phyloP scores from a whole-genome alignment of 2,113 vertebrate genomes.

The Nannospalax galili region DNA sequence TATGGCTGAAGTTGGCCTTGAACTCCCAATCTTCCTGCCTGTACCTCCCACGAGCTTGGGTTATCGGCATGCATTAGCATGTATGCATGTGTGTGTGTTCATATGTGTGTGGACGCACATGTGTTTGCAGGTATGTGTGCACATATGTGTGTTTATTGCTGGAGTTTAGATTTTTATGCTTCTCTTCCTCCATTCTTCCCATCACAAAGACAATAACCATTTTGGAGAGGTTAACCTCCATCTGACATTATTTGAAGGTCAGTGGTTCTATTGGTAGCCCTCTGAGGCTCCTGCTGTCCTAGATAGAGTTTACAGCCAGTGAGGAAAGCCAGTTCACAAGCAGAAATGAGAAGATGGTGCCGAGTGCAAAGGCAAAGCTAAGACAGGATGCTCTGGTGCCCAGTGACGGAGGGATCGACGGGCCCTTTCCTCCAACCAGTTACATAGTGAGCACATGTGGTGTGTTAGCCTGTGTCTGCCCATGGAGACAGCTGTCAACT shows the following conservation, averaged over 20 bases:
- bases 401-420: accelerated
- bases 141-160: no score
- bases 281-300: not conserved
- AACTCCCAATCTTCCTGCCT: not conserved
- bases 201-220: not conserved
- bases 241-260: not conserved
- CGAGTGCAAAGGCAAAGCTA: not conserved
- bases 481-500: not conserved
- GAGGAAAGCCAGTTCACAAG: not conserved
- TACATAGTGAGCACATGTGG: accelerated
- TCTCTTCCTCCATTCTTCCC: not conserved
- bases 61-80: not conserved
- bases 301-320: not conserved
- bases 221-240: not conserved
- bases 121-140: not conserved
- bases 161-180: not conserved
- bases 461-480: no score
- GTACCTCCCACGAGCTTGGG: no score
- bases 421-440: not conserved
- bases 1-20: not conserved
- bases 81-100: no score
- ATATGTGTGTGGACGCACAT: no score
- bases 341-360: not conserved
- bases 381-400: not conserved
- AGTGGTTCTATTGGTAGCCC: not conserved